Conservation (phyloP, 1,140 invertebrate species). For the Potamilus streckersoni region DNA sequence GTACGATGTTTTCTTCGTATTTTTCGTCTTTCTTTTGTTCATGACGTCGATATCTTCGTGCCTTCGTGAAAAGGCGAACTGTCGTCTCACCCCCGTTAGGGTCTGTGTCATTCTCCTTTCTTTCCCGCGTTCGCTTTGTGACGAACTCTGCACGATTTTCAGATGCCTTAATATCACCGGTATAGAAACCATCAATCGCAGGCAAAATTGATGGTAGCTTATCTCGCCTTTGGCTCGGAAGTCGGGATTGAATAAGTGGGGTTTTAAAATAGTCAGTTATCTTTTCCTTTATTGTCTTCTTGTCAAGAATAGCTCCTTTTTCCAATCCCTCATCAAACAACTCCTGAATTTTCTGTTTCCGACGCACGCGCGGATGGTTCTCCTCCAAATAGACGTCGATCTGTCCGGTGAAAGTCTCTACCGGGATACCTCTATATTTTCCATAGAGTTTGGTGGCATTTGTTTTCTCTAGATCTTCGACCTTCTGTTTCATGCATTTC, state of each 20-base stretch:
- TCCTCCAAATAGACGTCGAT: conserved; percentile 16
- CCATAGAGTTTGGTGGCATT: conserved; percentile 17
- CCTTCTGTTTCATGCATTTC: conserved; percentile 25
- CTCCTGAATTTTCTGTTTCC: conserved; percentile 18
- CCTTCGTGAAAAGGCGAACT: not conserved
- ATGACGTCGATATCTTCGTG: not conserved
- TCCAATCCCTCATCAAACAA: conserved; percentile 16
- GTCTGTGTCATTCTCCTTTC: not conserved
- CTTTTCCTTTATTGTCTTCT: conserved; percentile 13
- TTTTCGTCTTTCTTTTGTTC: conserved; percentile 1
- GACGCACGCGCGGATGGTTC: conserved; percentile 22
- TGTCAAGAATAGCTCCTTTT: conserved; percentile 23
- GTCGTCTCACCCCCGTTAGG: not conserved
- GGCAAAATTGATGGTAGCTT: not conserved
- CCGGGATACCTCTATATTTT: conserved; percentile 19
- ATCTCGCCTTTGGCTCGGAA: not conserved
- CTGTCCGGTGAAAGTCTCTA: conserved; percentile 14
- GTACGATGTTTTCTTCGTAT: conserved; percentile 18
- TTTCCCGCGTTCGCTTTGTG: not conserved
- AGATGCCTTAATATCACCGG: conserved; percentile 1
- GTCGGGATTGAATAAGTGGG: conserved; percentile 17
- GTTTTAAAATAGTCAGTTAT: conserved; percentile 24
- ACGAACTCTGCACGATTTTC: not conserved
- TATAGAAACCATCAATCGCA: conserved; percentile 18
- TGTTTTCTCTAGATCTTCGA: conserved; percentile 13